These are phyloP conservation scores for Thunnus thynnus DNA, from an alignment of 2,113 vertebrate genomes.

Conservation along the genomic window DNA sequence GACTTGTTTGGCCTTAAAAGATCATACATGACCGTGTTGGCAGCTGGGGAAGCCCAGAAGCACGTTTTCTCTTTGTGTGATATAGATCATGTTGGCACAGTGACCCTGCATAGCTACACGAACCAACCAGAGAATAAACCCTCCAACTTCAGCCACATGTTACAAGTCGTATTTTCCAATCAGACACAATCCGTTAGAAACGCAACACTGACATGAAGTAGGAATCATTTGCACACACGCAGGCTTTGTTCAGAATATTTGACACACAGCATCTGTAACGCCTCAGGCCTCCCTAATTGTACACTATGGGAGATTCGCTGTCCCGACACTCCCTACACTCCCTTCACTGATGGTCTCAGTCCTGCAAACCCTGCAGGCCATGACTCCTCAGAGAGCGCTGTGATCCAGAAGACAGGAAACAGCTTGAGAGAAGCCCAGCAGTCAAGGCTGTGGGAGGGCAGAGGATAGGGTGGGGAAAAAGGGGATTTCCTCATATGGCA, in stretches of 20 bases:
- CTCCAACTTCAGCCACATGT: neutral
- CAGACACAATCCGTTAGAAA: neutral
- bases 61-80: neutral
- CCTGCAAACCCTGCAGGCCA: constrained; percentile 65
- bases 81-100: constrained; percentile 12
- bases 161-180: neutral
- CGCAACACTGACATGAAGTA: neutral
- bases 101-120: neutral
- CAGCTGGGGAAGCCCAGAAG: constrained; percentile 12
- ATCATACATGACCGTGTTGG: constrained; percentile 49
- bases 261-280: constrained; percentile 26
- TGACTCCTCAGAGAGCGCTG: constrained; percentile 77
- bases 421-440: constrained; percentile 84
- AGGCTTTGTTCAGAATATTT: constrained; percentile 9
- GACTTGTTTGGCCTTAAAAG: constrained; percentile 38
- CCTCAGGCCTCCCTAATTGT: constrained; percentile 27
- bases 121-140: neutral
- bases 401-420: constrained; percentile 87
- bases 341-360: constrained; percentile 49
- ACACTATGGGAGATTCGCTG: constrained; percentile 22
- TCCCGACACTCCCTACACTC: constrained; percentile 45
- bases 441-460: constrained; percentile 82
- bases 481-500: constrained; percentile 82
- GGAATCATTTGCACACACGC: constrained; percentile 2
- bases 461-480: constrained; percentile 72